Evolutionary conservation across 2,113 vertebrate species (phyloP).

Genomic region (Pholis gunnellus): DNA sequence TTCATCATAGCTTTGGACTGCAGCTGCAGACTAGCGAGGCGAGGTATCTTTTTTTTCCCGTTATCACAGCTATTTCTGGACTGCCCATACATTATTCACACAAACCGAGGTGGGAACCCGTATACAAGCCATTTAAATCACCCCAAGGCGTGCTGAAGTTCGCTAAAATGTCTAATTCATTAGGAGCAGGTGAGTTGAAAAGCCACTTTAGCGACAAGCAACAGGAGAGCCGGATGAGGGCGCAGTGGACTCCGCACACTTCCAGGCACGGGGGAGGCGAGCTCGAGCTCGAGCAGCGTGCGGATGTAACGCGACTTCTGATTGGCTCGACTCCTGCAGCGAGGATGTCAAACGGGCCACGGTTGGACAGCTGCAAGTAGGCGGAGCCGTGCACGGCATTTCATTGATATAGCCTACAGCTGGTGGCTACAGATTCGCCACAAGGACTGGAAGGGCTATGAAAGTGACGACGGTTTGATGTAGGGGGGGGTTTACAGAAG

Average conservation of each 20-base stretch:
- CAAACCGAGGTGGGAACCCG: not conserved
- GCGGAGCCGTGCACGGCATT: conserved; percentile 40
- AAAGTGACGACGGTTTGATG: conserved; percentile 69
- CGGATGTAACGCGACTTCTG: conserved; percentile 35
- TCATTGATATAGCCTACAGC: conserved; percentile 73
- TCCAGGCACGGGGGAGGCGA: conserved; percentile 3
- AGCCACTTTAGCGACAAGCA: not conserved
- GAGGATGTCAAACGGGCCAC: fast-evolving
- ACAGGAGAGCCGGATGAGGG: conserved; percentile 53
- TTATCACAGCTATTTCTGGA: conserved; percentile 57
- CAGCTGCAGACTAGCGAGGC: conserved; percentile 3
- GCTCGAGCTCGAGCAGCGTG: not conserved
- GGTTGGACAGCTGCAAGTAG: conserved; percentile 57
- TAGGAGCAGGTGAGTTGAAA: conserved; percentile 51
- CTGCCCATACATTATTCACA: conserved; percentile 67
- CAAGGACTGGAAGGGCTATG: conserved; percentile 50
- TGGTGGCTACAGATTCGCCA: conserved; percentile 32
- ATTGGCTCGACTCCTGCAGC: conserved; percentile 35
- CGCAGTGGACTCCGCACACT: conserved; percentile 45
- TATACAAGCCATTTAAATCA: conserved; percentile 57
- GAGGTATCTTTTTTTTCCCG: not conserved
- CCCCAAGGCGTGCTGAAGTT: conserved; percentile 22
- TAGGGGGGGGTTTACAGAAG: conserved; percentile 46
- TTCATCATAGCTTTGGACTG: conserved; percentile 23
- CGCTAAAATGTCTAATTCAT: conserved; percentile 40